Percentiles rank a stretch among this genome's conserved stretches.
Conservation (phyloP, 2,888 invertebrate genomes). For the Xestoiulus laeticollis region DNA sequence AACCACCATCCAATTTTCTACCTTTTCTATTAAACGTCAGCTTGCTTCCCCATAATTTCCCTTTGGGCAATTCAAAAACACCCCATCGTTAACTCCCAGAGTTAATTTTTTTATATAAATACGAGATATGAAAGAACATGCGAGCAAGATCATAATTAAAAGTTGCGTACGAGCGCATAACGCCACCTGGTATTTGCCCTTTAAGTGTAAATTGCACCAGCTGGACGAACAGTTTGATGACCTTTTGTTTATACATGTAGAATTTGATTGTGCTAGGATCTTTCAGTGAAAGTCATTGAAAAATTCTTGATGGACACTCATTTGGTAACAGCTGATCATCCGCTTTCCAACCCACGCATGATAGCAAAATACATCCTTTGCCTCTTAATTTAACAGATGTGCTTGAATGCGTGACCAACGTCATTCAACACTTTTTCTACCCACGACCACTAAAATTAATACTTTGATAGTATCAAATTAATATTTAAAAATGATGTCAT, state of each 20-base stretch:
- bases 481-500: constrained; percentile 24
- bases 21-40: constrained; percentile 31
- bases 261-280: background rate
- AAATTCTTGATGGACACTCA: background rate
- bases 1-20: background rate
- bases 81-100: constrained; percentile 4
- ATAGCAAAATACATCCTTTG: background rate
- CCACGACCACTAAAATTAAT: constrained; percentile 36
- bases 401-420: background rate
- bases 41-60: constrained; percentile 17
- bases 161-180: background rate
- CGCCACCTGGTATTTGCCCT: constrained; percentile 39
- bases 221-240: constrained; percentile 3
- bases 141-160: background rate
- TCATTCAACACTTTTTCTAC: constrained; percentile 33
- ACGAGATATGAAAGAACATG: background rate
- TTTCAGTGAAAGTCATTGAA: background rate
- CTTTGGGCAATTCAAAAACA: background rate
- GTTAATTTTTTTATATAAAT: background rate
- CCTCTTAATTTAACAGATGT: background rate
- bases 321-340: background rate
- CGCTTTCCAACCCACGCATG: background rate
- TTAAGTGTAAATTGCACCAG: constrained; percentile 34
- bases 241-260: background rate
- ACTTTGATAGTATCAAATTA: constrained; percentile 16